Evolutionary conservation across 37 sponge, comb jelly and placozoan genomes (phyloP).

Genomic region (Crambe crambe): DNA sequence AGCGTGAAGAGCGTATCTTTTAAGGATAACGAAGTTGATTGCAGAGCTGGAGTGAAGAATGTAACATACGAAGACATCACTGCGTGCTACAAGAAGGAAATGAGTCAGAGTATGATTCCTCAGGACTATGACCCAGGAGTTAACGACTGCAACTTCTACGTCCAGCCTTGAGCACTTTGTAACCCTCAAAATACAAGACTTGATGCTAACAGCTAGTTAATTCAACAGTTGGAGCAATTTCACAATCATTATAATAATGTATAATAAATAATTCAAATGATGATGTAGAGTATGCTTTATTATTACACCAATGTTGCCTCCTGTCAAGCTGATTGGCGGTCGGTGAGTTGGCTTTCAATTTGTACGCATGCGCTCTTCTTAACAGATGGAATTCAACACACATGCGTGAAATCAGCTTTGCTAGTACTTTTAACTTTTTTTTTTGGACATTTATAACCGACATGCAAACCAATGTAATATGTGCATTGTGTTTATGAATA

Average conservation of each 20-base stretch:
- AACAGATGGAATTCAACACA: too few relatives aligned
- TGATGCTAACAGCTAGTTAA: not conserved
- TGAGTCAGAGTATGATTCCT: not conserved
- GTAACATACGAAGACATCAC: not conserved
- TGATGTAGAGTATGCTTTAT: not conserved
- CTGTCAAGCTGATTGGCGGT: too few relatives aligned
- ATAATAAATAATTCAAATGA: not conserved
- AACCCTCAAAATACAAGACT: not conserved
- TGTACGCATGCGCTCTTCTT: too few relatives aligned
- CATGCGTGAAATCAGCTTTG: too few relatives aligned
- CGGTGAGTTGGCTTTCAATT: too few relatives aligned
- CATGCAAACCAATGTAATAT: too few relatives aligned
- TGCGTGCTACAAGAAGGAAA: not conserved
- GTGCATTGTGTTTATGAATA: too few relatives aligned
- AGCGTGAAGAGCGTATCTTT: not conserved
- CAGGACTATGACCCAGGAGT: not conserved
- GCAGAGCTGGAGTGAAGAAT: not conserved
- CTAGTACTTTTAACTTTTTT: too few relatives aligned
- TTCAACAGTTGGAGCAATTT: not conserved
- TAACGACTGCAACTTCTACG: not conserved
- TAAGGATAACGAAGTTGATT: not conserved
- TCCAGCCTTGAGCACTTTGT: not conserved
- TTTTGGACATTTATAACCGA: too few relatives aligned
- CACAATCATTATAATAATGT: not conserved
- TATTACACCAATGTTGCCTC: too few relatives aligned